These are phyloP conservation scores for Hephaestus fuliginosus DNA, from an alignment of 2,797 vertebrate species.

Conservation along the genomic window DNA sequence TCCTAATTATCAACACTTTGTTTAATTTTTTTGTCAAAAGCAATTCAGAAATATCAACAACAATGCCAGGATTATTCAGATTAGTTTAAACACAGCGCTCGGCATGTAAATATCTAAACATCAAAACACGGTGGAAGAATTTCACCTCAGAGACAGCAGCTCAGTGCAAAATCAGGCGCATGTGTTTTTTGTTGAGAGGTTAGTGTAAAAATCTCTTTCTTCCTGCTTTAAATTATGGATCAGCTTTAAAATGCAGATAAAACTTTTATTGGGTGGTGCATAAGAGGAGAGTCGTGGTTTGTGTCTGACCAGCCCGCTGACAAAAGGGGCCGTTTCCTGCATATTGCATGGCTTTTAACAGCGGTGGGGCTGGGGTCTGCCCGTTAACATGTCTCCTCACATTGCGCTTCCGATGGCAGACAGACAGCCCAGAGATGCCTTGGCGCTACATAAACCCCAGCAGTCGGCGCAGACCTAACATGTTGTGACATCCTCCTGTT, in stretches of 20 bases:
- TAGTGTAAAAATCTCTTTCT: slow-evolving; percentile 82
- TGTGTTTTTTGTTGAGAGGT: slow-evolving; percentile 78
- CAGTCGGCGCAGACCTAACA: slow-evolving; percentile 75
- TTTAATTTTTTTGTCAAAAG: background rate
- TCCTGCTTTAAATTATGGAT: slow-evolving; percentile 86
- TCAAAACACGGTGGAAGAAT: slow-evolving; percentile 3
- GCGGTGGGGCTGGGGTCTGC: slow-evolving; percentile 77
- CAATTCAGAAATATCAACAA: slow-evolving; percentile 8
- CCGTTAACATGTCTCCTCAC: slow-evolving; percentile 87
- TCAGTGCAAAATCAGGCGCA: slow-evolving; percentile 54
- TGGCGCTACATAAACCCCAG: slow-evolving; percentile 75
- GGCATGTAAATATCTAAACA: background rate
- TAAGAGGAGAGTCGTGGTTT: slow-evolving; percentile 77
- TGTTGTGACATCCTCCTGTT: slow-evolving; percentile 79
- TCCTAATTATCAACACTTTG: slow-evolving; percentile 22
- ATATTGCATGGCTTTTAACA: slow-evolving; percentile 88
- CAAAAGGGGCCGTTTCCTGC: slow-evolving; percentile 86
- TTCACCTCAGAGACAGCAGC: slow-evolving; percentile 24
- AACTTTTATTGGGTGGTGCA: slow-evolving; percentile 85
- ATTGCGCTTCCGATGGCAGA: slow-evolving; percentile 79
- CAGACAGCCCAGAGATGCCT: slow-evolving; percentile 79
- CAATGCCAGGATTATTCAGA: slow-evolving; percentile 3
- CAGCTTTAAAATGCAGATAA: slow-evolving; percentile 86
- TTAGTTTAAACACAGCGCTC: background rate
- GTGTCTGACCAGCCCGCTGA: slow-evolving; percentile 79